A percentile compares a stretch with the other conserved stretches of the same genome.
Conservation (phyloP, 1,140 invertebrate species). For the Lerema accius region DNA sequence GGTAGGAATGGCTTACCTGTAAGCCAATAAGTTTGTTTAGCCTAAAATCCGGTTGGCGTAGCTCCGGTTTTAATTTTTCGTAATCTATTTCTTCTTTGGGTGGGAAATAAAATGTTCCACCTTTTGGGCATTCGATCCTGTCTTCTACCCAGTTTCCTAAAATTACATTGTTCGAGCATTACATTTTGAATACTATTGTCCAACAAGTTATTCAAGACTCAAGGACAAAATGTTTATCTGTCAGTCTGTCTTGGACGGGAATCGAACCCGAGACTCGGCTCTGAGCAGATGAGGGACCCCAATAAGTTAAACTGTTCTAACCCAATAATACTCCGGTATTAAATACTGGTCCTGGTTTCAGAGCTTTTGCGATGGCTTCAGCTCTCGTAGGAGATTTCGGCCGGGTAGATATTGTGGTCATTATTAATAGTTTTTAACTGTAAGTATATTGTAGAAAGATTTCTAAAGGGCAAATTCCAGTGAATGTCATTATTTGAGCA, state of each 20-base stretch:
- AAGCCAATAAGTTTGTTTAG: constrained; percentile 65
- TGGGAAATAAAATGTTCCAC: constrained; percentile 65
- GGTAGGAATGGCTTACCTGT: no score
- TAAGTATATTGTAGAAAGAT: no score
- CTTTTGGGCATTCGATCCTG: constrained; percentile 67
- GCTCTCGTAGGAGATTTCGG: constrained; percentile 64
- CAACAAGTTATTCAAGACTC: no score
- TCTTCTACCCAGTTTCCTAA: constrained; percentile 76
- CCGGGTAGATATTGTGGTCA: constrained; percentile 55
- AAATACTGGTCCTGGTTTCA: constrained; percentile 52
- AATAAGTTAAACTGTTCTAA: no score
- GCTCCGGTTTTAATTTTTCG: constrained; percentile 61
- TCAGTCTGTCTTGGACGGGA: no score
- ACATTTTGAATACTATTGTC: no score
- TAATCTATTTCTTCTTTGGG: constrained; percentile 65
- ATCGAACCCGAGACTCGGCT: no score
- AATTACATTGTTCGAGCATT: no score
- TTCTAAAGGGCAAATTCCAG: no score
- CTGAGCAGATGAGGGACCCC: no score
- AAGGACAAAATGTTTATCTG: no score
- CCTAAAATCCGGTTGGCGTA: constrained; percentile 64
- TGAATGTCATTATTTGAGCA: no score
- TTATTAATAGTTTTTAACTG: constrained; percentile 24
- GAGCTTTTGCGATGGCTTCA: constrained; percentile 60
- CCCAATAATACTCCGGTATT: constrained; percentile 63